Evolutionary conservation across 2,888 invertebrate genomes (phyloP), one percentile per base, ranked within the genome.

Genomic region (Caenorhabditis macrosperma): DNA sequence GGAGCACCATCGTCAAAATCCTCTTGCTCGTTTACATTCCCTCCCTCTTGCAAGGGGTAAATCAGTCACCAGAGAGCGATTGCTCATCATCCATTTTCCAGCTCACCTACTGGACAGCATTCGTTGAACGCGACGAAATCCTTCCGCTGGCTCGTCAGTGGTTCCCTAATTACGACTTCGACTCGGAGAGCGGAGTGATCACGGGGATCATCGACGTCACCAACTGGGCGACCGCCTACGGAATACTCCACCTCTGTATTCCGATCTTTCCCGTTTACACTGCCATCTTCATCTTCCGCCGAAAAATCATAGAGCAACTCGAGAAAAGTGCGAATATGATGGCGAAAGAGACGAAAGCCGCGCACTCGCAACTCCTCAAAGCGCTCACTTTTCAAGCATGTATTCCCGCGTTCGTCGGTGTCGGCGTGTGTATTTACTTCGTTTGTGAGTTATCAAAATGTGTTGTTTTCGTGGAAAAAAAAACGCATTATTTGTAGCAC

Each of bases 211-310:
- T 48, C 4, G 72, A 72, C 35, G n/a, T 63, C 0, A 28, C 55
- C 24, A 22, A 54, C 10, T 33, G 33, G 33, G 26, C 38, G 0
- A 60, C 59, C 10, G 24, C 35, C 20, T 64, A 52, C 22, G 57
- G 59, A 20, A 35, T 78, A 17, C 22, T 17, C 9, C 69, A 78
- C 17, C 57, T 64, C 10, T 38, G 38, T 22, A 28, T 71, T 22
- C 71, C 71, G 3, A 57, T 78, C n/a, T 60, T 46, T 33, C 78
- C 78, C 0, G 67, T 72, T 20, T 78, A 78, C 59, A 66, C 48
- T 1, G 28, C 61, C 1, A 66, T 78, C n/a, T 71, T 71, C 28
- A 44, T 78, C 7, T 28, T 78, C 24, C 71, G 72, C 2, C 52
- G 64, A 26, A 78, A 72, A 15, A 78, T 72, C 17, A 35, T 78